Evolutionary conservation across 2,888 invertebrate species (phyloP).

Genomic region (Leucophenga maculata): DNA sequence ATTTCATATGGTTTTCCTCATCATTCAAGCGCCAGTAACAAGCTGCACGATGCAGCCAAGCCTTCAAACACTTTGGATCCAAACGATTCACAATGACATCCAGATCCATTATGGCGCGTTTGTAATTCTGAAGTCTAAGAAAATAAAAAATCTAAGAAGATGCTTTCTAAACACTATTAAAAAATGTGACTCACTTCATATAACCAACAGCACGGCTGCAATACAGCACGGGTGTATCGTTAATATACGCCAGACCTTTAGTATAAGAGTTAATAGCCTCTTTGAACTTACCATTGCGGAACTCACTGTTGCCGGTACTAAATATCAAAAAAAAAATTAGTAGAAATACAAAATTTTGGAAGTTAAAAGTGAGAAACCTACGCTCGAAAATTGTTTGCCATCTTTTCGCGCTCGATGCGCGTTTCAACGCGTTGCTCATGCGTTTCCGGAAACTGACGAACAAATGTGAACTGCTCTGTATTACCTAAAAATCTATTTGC

Average conservation of each 20-base stretch:
- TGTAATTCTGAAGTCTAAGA: background rate
- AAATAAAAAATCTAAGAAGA: background rate
- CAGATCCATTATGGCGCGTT: background rate
- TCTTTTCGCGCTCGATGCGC: slow-evolving; percentile 31
- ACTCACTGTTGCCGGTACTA: slow-evolving; percentile 45
- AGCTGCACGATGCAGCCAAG: background rate
- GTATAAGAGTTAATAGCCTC: slow-evolving; percentile 41
- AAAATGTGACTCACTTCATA: slow-evolving; percentile 39
- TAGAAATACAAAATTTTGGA: too few species aligned
- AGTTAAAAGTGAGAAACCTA: background rate
- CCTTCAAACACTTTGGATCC: background rate
- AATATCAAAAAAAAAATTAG: background rate
- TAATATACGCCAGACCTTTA: slow-evolving; percentile 41
- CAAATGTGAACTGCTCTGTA: slow-evolving; percentile 40
- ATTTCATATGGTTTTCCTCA: background rate
- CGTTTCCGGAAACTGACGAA: slow-evolving; percentile 40
- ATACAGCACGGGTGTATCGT: slow-evolving; percentile 49
- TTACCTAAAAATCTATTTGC: background rate
- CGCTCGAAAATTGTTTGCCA: slow-evolving; percentile 48
- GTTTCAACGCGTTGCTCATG: slow-evolving; percentile 23
- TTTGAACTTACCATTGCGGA: slow-evolving; percentile 36
- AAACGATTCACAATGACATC: background rate
- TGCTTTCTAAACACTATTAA: too few species aligned
- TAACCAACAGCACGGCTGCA: slow-evolving; percentile 50
- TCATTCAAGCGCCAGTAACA: background rate